phyloP scores from a whole-genome alignment of 2,888 invertebrate species.

The Drosophila anceps region DNA sequence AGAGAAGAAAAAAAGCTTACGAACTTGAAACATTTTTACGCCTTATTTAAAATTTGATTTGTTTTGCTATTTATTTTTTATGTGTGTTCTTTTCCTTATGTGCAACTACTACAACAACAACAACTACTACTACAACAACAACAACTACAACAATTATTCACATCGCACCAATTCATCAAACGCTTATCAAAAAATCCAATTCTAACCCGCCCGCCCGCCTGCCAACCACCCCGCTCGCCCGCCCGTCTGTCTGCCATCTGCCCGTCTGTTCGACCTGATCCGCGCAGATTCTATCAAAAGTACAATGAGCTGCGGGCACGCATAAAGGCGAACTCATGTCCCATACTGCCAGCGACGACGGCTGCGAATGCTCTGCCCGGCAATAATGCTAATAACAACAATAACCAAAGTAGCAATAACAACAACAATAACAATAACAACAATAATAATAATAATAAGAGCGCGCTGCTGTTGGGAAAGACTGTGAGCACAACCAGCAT shows the following conservation, averaged over 20 bases:
- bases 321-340: slow-evolving; percentile 94
- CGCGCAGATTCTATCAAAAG: slow-evolving; percentile 93
- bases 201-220: slow-evolving; percentile 49
- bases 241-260: slow-evolving; percentile 25
- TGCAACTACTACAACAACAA: slow-evolving; percentile 43
- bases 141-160: slow-evolving; percentile 52
- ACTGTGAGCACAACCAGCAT: slow-evolving; percentile 54
- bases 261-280: slow-evolving; percentile 17
- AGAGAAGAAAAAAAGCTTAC: slow-evolving; percentile 13
- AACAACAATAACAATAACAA: slow-evolving; percentile 65
- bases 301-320: slow-evolving; percentile 94
- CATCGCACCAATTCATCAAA: slow-evolving; percentile 76
- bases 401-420: slow-evolving; percentile 77
- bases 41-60: slow-evolving; percentile 56
- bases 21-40: slow-evolving; percentile 19
- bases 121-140: slow-evolving; percentile 28
- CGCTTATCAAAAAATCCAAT: slow-evolving; percentile 75
- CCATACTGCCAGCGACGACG: slow-evolving; percentile 88
- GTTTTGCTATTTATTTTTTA: slow-evolving; percentile 58
- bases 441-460: slow-evolving; percentile 66
- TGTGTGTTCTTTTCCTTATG: slow-evolving; percentile 60
- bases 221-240: slow-evolving; percentile 14
- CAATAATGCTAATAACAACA: slow-evolving; percentile 77
- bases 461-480: slow-evolving; percentile 64
- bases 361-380: slow-evolving; percentile 61